A percentile compares a stretch with the other conserved stretches of the same genome.
These are phyloP conservation scores for Meloidogyne floridensis DNA, from an alignment of 1,140 invertebrate genomes.

Conservation along the genomic window DNA sequence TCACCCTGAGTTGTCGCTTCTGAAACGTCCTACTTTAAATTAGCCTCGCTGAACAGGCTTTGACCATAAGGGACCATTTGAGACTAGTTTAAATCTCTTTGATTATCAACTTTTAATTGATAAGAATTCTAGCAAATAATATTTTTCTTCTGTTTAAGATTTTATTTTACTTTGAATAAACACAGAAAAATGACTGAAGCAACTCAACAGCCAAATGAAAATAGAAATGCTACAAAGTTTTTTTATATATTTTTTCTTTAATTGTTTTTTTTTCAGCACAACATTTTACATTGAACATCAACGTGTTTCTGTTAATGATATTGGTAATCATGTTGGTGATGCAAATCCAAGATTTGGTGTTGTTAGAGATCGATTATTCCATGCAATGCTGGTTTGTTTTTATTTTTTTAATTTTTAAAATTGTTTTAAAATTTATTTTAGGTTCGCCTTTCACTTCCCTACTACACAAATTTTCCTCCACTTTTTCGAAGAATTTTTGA, in stretches of 20 bases:
- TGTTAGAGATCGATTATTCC: conserved; percentile 88
- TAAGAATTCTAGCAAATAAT: background rate
- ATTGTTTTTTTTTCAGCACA: conserved; percentile 3
- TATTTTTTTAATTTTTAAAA: background rate
- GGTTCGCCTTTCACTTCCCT: conserved; percentile 79
- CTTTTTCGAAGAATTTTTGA: conserved; percentile 84
- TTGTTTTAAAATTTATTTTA: conserved; percentile 1
- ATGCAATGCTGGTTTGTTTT: conserved; percentile 80
- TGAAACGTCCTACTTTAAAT: too few relatives aligned
- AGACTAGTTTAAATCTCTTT: too few relatives aligned
- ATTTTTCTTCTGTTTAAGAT: too few relatives aligned
- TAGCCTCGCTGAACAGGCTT: too few relatives aligned
- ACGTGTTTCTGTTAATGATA: conserved; percentile 20
- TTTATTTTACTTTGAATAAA: background rate
- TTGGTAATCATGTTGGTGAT: conserved; percentile 21
- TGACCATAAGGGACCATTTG: too few relatives aligned
- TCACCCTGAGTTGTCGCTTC: too few relatives aligned
- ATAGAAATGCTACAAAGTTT: conserved; percentile 4
- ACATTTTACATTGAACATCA: conserved; percentile 13
- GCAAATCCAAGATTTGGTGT: conserved; percentile 40
- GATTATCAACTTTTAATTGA: background rate
- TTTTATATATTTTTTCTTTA: background rate
- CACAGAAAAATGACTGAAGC: conserved; percentile 3
- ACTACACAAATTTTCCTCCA: conserved; percentile 84
- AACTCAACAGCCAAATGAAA: background rate